Base-by-base conservation (phyloP, 2,888 invertebrate genomes). In the Aphrophora alni region DNA sequence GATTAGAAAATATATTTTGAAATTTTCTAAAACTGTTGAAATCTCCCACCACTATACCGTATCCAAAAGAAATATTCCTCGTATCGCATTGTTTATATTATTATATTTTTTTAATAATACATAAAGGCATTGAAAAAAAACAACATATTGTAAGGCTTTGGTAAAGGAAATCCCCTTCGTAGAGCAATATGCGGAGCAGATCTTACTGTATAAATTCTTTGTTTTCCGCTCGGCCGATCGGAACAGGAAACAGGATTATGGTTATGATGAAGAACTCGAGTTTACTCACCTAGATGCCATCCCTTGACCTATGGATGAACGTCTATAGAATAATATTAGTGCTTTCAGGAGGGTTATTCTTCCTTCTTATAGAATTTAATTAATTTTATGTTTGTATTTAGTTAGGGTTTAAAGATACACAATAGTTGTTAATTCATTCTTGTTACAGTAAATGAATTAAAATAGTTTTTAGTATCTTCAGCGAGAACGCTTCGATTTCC, bases 201-300 rank as follows among this genome's bases (percentile, higher is more conserved):
- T n/a, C 21, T 21, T n/a, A n/a, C 59, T n/a, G 59, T 5, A 59
- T 59, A 59, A 59, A 59, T 59, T 59, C 59, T n/a, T 59, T 59
- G 59, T 59, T 59, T 59, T 59, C 59, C 21, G 59, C 59, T 59
- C 59, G 59, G 59, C 59, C 59, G 21, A 21, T 21, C 59, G 59
- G 59, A 59, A 59, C 12, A n/a, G 59, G 59, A 59, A 59, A 59
- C 59, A 59, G 59, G 59, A 59, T 59, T 59, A 59, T 59, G 59
- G 59, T 59, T 59, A 21, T 59, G 59, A 59, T 21, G 59, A 59
- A 59, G 21, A 59, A 59, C 59, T n/a, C 59, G 59, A 5, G 59
- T 59, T n/a, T 59, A 59, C 59, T 21, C 59, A 59, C 59, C 59
- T 59, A 59, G 59, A 59, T 59, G 59, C 21, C 59, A 3, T 3